Percentiles rank a stretch among this genome's conserved stretches.
Evolutionary conservation across 2,797 vertebrate genomes (phyloP).

Genomic region (Neostethus bicornis): DNA sequence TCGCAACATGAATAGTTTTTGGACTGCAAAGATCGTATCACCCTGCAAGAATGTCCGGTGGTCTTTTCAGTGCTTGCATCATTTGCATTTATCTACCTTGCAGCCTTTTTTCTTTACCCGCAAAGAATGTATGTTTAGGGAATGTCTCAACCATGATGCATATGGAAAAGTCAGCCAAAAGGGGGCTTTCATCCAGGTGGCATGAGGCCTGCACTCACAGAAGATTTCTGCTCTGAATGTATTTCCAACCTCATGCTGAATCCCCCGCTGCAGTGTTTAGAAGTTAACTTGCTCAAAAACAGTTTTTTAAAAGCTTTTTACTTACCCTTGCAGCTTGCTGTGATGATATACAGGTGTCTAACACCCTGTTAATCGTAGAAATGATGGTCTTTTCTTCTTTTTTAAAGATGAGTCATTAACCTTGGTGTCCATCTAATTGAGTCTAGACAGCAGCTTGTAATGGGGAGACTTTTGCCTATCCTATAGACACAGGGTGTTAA

Average conservation of each 20-base stretch:
- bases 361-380: conserved; percentile 11
- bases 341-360: conserved; percentile 27
- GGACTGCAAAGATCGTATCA: conserved; percentile 67
- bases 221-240: conserved; percentile 14
- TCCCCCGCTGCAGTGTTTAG: conserved; percentile 14
- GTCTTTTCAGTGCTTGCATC: conserved; percentile 63
- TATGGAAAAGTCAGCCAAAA: conserved; percentile 57
- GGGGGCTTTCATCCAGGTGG: conserved; percentile 33
- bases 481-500: conserved; percentile 82
- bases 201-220: conserved; percentile 15
- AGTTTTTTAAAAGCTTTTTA: conserved; percentile 17
- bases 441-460: conserved; percentile 34
- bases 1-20: conserved; percentile 54
- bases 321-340: conserved; percentile 5
- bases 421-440: conserved; percentile 32
- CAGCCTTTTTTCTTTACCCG: conserved; percentile 50
- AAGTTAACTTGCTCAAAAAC: background rate
- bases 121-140: conserved; percentile 58
- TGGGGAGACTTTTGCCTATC: conserved; percentile 55
- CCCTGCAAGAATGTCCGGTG: conserved; percentile 68
- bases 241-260: conserved; percentile 18
- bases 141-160: conserved; percentile 41
- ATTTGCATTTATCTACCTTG: conserved; percentile 75
- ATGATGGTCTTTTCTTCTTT: conserved; percentile 4
- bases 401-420: conserved; percentile 45